These are phyloP conservation scores for Papilio dardanus DNA, from an alignment of 1,140 invertebrate genomes.

Conservation along the genomic window DNA sequence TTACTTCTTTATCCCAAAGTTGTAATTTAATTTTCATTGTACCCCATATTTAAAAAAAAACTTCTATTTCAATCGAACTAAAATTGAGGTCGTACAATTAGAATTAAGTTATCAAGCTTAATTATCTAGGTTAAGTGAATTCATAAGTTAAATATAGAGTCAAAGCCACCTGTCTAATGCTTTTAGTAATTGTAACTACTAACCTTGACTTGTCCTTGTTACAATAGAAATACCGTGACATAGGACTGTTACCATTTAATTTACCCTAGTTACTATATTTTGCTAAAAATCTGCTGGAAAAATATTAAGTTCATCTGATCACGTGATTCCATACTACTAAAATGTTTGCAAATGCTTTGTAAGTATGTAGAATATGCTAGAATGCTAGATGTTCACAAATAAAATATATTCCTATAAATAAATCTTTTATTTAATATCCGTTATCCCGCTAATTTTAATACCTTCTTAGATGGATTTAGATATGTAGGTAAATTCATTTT, in stretches of 20 bases:
- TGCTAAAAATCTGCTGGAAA: no score
- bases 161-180: not conserved
- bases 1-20: no score
- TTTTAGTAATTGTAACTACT: not conserved
- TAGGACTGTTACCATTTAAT: no score
- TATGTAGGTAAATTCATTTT: not conserved
- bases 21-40: no score
- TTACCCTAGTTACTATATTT: no score
- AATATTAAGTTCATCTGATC: no score
- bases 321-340: no score
- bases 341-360: not conserved
- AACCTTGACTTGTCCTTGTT: not conserved
- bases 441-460: not conserved
- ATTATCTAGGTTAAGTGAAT: slow-evolving; percentile 2
- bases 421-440: not conserved
- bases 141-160: not conserved
- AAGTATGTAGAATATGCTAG: not conserved
- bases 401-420: not conserved
- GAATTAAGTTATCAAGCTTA: not conserved
- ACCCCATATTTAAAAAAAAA: no score
- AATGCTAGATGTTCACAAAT: not conserved
- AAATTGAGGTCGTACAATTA: not conserved
- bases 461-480: not conserved
- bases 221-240: not conserved
- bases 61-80: not conserved